Percentiles rank a stretch among this genome's conserved stretches.
phyloP scores from a whole-genome alignment of 2,797 vertebrate genomes.

The Tamandua tetradactyla region DNA sequence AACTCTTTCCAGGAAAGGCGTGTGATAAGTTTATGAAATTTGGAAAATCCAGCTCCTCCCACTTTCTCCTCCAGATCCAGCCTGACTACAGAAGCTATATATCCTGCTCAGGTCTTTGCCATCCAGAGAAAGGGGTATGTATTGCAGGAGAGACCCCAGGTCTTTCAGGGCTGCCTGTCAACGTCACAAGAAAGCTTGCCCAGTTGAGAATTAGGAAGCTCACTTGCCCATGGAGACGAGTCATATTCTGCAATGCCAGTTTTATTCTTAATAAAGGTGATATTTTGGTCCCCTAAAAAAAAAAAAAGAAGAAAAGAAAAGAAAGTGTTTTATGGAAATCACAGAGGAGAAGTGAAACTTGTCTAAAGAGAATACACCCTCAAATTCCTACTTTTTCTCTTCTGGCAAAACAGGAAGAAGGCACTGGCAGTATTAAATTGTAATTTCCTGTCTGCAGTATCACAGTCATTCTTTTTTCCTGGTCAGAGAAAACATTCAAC shows the following conservation, averaged over 20 bases:
- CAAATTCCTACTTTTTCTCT: conserved; percentile 51
- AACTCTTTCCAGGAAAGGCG: background rate
- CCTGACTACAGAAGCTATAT: background rate
- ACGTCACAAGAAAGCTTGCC: background rate
- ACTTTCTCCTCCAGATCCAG: background rate
- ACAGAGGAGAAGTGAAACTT: conserved; percentile 59
- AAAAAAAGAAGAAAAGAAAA: background rate
- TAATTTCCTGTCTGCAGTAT: conserved; percentile 62
- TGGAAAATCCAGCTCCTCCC: background rate
- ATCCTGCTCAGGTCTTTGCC: background rate
- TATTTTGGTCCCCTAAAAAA: background rate
- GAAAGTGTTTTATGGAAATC: conserved; percentile 45
- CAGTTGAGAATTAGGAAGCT: background rate
- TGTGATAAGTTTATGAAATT: background rate
- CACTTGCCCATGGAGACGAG: background rate
- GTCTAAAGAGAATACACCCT: background rate
- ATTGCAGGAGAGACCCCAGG: background rate
- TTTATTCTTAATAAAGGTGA: background rate
- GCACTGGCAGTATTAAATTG: conserved; percentile 30
- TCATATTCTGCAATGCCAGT: background rate
- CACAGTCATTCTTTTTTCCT: conserved; percentile 26
- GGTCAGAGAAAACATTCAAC: background rate
- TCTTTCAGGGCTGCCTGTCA: background rate
- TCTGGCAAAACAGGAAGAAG: conserved; percentile 58
- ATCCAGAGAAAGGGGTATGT: background rate